Evolutionary conservation across 1,140 invertebrate species (phyloP).

Genomic region (Magallana angulata): DNA sequence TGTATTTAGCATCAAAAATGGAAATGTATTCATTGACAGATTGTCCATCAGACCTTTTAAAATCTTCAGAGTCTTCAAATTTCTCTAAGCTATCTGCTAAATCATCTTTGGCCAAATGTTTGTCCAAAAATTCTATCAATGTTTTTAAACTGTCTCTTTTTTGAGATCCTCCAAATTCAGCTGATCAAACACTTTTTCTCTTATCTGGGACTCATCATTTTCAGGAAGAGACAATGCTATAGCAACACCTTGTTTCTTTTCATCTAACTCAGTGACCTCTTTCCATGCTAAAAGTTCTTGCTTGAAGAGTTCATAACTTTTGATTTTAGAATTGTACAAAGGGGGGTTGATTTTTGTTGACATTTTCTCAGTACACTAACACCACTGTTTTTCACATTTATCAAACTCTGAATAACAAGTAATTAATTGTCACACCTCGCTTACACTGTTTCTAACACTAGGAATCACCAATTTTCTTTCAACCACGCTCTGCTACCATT

Average conservation of each 20-base stretch:
- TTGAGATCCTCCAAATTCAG: slow-evolving; percentile 52
- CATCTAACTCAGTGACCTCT: slow-evolving; percentile 53
- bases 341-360: slow-evolving; percentile 46
- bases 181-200: slow-evolving; percentile 59
- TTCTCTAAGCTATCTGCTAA: slow-evolving; percentile 49
- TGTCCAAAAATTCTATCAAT: slow-evolving; percentile 53
- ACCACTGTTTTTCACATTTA: too few relatives aligned
- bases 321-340: slow-evolving; percentile 20
- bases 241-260: slow-evolving; percentile 54
- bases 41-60: slow-evolving; percentile 49
- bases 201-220: slow-evolving; percentile 47
- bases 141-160: slow-evolving; percentile 49
- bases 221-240: slow-evolving; percentile 55
- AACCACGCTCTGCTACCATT: slow-evolving; percentile 41
- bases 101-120: slow-evolving; percentile 55
- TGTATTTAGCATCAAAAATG: slow-evolving; percentile 57
- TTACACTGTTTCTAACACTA: slow-evolving; percentile 20
- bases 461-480: background rate
- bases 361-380: background rate
- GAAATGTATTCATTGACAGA: slow-evolving; percentile 45
- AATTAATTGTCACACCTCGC: background rate
- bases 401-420: background rate
- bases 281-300: slow-evolving; percentile 53
- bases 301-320: slow-evolving; percentile 55
- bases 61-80: slow-evolving; percentile 62